Percentiles rank a stretch among this genome's conserved stretches.
phyloP scores from a whole-genome alignment of 2,797 vertebrate species.

The Sebastes diploproa region DNA sequence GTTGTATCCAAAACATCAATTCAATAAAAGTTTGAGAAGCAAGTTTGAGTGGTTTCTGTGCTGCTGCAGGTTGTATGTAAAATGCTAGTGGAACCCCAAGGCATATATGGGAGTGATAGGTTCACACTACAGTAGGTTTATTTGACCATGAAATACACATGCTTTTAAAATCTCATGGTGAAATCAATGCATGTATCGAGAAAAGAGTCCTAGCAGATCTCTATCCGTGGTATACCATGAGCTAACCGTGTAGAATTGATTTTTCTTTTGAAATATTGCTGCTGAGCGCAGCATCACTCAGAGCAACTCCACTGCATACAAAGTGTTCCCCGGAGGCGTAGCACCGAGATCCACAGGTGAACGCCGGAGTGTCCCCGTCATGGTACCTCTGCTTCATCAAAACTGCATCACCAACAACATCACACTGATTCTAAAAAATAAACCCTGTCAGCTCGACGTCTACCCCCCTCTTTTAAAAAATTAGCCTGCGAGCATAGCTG shows the following conservation, averaged over 20 bases:
- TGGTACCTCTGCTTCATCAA: background rate
- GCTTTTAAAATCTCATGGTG: background rate
- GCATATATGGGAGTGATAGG: background rate
- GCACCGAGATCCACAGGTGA: background rate
- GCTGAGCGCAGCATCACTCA: constrained; percentile 20
- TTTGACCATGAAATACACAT: background rate
- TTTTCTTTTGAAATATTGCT: constrained; percentile 15
- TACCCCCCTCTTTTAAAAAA: background rate
- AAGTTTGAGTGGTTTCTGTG: background rate
- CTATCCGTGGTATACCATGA: background rate
- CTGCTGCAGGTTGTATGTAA: background rate
- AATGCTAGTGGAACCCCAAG: background rate
- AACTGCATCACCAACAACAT: background rate
- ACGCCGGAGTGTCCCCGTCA: background rate
- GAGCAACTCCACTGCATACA: background rate
- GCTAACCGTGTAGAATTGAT: background rate
- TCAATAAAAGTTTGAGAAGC: background rate
- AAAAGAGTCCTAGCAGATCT: background rate
- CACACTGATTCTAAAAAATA: background rate
- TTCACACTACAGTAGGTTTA: background rate
- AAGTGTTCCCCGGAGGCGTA: background rate
- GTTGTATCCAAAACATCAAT: background rate
- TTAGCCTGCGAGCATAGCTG: background rate
- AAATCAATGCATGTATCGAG: background rate
- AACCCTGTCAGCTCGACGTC: background rate